Percentiles rank a stretch among this genome's conserved stretches.
phyloP scores from a whole-genome alignment of 23 tunicate species.

The Diplosoma virens region DNA sequence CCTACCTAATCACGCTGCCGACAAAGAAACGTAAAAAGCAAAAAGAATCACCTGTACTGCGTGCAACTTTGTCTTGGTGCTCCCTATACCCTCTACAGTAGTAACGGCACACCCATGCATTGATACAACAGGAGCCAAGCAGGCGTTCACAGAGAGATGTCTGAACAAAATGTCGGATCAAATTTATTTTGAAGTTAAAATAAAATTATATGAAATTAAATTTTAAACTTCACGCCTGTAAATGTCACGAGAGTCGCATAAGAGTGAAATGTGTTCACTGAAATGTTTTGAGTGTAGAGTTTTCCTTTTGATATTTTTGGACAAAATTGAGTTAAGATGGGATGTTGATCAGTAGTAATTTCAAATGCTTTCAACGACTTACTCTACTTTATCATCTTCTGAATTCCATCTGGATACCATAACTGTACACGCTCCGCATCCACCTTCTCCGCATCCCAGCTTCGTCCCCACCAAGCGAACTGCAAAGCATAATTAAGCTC shows the following conservation, averaged over 20 bases:
- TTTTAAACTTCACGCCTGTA: too few species aligned
- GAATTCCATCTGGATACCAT: conserved; percentile 87
- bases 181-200: too few species aligned
- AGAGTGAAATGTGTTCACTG: too few species aligned
- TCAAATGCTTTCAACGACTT: not conserved
- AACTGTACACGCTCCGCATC: conserved; percentile 99
- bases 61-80: conserved; percentile 83
- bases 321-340: too few species aligned
- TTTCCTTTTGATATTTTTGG: too few species aligned
- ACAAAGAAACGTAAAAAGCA: too few species aligned
- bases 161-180: too few species aligned
- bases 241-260: too few species aligned
- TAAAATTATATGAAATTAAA: too few species aligned
- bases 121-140: conserved; percentile 78
- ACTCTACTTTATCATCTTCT: conserved; percentile 16
- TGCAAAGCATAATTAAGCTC: not conserved
- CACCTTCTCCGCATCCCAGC: conserved; percentile 99
- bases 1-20: too few species aligned
- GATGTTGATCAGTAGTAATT: too few species aligned
- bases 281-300: too few species aligned
- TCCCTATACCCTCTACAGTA: conserved; percentile 97
- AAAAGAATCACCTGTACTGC: conserved; percentile 81
- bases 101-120: conserved; percentile 83
- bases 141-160: conserved; percentile 80
- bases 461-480: conserved; percentile 81